These are phyloP conservation scores for Stictonetta naevosa DNA, from an alignment of 2,113 vertebrate species.

Conservation along the genomic window DNA sequence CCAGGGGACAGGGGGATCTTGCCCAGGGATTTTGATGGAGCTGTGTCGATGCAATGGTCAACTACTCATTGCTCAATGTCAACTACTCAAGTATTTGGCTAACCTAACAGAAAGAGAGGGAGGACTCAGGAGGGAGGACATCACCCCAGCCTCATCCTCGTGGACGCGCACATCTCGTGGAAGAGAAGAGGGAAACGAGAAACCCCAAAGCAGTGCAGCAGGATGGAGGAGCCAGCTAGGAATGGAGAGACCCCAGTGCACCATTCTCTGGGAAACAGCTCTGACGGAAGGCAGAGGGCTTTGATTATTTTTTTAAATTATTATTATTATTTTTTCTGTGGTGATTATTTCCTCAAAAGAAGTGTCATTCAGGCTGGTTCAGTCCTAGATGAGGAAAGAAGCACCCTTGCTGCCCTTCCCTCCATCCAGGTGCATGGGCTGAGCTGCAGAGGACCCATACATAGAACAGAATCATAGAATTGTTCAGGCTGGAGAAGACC, in stretches of 20 bases:
- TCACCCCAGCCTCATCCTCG: background rate
- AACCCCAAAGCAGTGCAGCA: background rate
- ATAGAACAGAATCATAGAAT: too few relatives aligned
- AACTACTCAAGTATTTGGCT: background rate
- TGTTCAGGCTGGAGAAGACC: too few relatives aligned
- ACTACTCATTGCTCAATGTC: background rate
- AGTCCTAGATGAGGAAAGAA: too few relatives aligned
- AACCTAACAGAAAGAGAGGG: background rate
- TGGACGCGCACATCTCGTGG: background rate
- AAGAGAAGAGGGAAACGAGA: background rate
- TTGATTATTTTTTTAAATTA: background rate
- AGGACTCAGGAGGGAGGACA: background rate
- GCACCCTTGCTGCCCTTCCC: background rate
- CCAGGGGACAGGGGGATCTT: background rate
- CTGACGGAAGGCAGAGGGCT: background rate
- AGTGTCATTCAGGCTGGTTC: background rate
- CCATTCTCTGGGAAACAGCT: background rate
- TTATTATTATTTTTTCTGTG: background rate
- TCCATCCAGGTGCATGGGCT: background rate
- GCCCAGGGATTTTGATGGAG: background rate
- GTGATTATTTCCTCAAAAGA: background rate
- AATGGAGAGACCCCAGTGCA: background rate
- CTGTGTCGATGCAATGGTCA: rapidly evolving
- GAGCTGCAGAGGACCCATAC: background rate
- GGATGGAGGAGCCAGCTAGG: background rate